phyloP scores from a whole-genome alignment of 2,113 vertebrate species.

The Patagioenas fasciata region DNA sequence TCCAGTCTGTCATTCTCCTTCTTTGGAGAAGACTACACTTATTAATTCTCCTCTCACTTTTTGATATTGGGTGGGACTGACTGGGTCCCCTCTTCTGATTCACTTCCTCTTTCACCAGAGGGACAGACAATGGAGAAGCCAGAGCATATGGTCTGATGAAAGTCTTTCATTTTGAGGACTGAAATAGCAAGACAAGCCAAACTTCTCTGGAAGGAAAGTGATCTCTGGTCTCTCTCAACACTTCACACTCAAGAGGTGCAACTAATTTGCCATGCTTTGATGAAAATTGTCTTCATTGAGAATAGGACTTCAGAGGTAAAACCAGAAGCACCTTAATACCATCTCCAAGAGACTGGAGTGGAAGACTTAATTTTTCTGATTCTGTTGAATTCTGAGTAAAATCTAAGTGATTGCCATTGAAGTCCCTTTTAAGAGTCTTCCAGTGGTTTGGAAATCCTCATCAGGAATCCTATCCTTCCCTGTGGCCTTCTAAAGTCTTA shows the following conservation, averaged over 20 bases:
- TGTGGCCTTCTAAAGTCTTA: not conserved
- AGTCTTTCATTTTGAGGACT: not conserved
- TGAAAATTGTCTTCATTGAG: not conserved
- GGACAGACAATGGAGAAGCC: not conserved
- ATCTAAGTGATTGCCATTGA: not conserved
- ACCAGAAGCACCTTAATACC: not conserved
- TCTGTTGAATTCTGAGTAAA: not conserved
- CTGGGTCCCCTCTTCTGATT: not conserved
- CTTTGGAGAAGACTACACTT: not conserved
- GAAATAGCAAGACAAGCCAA: not conserved
- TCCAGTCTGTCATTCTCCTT: not conserved
- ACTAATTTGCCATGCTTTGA: not conserved
- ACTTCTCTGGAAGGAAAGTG: not conserved
- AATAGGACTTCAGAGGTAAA: not conserved
- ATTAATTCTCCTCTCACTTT: not conserved
- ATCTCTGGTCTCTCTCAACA: not conserved
- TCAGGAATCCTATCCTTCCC: not conserved
- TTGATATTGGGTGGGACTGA: not conserved
- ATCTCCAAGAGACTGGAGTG: not conserved
- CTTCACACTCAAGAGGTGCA: not conserved
- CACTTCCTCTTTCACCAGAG: not conserved
- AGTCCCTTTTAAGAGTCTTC: not conserved
- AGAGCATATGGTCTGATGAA: not conserved
- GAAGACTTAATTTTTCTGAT: not conserved
- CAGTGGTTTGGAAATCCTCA: not conserved